phyloP scores from a whole-genome alignment of 2,888 invertebrate genomes.

The Dascillus cervinus region DNA sequence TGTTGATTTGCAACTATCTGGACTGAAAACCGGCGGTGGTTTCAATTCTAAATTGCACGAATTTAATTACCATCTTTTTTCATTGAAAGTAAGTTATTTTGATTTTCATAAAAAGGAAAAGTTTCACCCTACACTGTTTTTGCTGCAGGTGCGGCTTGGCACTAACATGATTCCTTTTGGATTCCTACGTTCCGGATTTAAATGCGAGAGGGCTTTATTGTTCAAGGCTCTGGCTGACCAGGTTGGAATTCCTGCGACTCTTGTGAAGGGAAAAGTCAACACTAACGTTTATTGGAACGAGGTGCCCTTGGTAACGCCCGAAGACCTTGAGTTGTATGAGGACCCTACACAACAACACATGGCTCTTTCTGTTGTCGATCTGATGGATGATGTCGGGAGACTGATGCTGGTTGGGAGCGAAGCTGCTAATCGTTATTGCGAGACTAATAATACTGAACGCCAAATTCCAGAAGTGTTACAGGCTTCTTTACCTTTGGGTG shows the following conservation, averaged over 20 bases:
- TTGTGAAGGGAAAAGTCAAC: conserved; percentile 38
- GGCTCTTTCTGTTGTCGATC: conserved; percentile 42
- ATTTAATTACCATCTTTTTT: conserved; percentile 5
- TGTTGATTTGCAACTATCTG: conserved; percentile 28
- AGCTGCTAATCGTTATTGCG: conserved; percentile 36
- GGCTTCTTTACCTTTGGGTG: too few relatives aligned
- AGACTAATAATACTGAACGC: too few relatives aligned
- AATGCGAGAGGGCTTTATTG: conserved; percentile 46
- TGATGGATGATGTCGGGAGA: conserved; percentile 40
- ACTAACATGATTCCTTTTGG: conserved; percentile 47
- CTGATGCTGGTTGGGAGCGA: conserved; percentile 38
- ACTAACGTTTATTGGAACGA: conserved; percentile 37
- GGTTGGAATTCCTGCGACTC: conserved; percentile 42
- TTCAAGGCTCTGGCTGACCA: conserved; percentile 50
- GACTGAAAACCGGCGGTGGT: conserved; percentile 24
- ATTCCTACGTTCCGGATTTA: conserved; percentile 43
- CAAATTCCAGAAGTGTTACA: too few relatives aligned
- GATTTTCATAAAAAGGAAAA: too few relatives aligned
- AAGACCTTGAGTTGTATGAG: neutral
- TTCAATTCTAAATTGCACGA: conserved; percentile 1
- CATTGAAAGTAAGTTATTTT: too few relatives aligned
- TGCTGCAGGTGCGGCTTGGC: conserved; percentile 26
- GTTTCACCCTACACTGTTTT: too few relatives aligned
- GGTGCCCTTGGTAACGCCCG: conserved; percentile 23
- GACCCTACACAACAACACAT: conserved; percentile 12